These are phyloP conservation scores for Macrosiphum euphorbiae DNA, from an alignment of 2,888 invertebrate genomes.

Conservation along the genomic window DNA sequence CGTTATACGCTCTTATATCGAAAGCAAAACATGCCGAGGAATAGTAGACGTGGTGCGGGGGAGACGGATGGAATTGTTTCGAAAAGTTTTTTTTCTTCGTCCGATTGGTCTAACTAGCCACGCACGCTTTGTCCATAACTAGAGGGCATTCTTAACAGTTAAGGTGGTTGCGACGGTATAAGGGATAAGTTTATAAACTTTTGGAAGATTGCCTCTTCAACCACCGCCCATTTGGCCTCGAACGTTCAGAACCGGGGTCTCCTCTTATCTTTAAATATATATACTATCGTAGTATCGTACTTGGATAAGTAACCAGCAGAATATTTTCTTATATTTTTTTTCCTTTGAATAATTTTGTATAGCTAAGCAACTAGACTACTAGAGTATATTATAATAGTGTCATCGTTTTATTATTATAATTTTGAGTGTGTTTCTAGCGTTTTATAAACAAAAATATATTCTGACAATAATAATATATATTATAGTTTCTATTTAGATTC, in stretches of 20 bases:
- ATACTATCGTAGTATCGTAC: neutral
- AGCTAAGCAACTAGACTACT: neutral
- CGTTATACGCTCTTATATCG: slow-evolving; percentile 8
- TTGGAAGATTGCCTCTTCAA: slow-evolving; percentile 10
- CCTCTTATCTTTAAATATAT: neutral
- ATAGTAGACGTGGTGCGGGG: neutral
- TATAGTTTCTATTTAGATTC: too few species aligned
- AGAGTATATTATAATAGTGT: neutral
- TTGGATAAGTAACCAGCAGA: neutral
- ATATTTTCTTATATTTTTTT: neutral
- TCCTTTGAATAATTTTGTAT: neutral
- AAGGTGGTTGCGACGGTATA: neutral
- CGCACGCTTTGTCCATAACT: slow-evolving; percentile 17
- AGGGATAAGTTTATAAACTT: slow-evolving; percentile 39
- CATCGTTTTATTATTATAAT: neutral
- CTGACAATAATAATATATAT: neutral
- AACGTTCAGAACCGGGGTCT: neutral
- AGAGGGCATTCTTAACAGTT: slow-evolving; percentile 28
- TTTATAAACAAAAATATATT: neutral
- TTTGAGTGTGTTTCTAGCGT: neutral
- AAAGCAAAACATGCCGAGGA: neutral
- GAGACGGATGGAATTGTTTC: neutral
- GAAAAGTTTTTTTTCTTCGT: slow-evolving; percentile 38
- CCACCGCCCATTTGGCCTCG: neutral
- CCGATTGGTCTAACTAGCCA: slow-evolving; percentile 44